phyloP scores from a whole-genome alignment of 2,888 invertebrate genomes.

The Ceramica pisi region DNA sequence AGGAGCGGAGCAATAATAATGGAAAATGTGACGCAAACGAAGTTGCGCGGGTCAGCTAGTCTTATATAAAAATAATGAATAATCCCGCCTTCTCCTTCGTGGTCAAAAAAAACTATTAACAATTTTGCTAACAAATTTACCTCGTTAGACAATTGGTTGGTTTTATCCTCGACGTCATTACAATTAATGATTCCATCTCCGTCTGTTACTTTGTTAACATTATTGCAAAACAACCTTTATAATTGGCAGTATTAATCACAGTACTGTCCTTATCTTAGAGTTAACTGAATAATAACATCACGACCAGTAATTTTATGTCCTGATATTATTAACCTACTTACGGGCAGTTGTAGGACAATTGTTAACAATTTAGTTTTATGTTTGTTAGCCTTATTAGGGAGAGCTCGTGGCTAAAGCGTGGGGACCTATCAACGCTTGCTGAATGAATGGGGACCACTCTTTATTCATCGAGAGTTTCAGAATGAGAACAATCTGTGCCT shows the following conservation, averaged over 20 bases:
- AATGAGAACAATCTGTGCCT: background rate
- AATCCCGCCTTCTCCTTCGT: too few relatives aligned
- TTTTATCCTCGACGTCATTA: slow-evolving; percentile 17
- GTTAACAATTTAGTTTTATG: slow-evolving; percentile 44
- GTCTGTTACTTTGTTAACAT: slow-evolving; percentile 32
- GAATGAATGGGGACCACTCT: background rate
- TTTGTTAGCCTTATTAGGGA: slow-evolving; percentile 41
- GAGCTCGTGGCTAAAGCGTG: slow-evolving; percentile 18
- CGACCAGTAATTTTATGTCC: slow-evolving; percentile 60
- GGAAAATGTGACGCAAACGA: too few relatives aligned
- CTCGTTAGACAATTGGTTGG: background rate
- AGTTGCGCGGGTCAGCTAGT: too few relatives aligned
- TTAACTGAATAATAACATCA: slow-evolving; percentile 60
- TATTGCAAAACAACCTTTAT: slow-evolving; percentile 44
- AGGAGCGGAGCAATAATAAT: too few relatives aligned
- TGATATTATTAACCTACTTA: slow-evolving; percentile 53
- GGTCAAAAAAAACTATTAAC: background rate
- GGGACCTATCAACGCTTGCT: slow-evolving; percentile 3
- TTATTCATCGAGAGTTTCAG: background rate
- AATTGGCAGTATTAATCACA: slow-evolving; percentile 59
- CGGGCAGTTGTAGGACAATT: slow-evolving; percentile 46
- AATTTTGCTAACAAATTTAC: slow-evolving; percentile 9
- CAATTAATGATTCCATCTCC: slow-evolving; percentile 51
- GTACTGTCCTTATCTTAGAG: slow-evolving; percentile 42
- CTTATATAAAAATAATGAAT: too few relatives aligned